A percentile compares a stretch with the other conserved stretches of the same genome.
These are phyloP conservation scores for Gobius niger DNA, from an alignment of 2,113 vertebrate species.

Conservation along the genomic window DNA sequence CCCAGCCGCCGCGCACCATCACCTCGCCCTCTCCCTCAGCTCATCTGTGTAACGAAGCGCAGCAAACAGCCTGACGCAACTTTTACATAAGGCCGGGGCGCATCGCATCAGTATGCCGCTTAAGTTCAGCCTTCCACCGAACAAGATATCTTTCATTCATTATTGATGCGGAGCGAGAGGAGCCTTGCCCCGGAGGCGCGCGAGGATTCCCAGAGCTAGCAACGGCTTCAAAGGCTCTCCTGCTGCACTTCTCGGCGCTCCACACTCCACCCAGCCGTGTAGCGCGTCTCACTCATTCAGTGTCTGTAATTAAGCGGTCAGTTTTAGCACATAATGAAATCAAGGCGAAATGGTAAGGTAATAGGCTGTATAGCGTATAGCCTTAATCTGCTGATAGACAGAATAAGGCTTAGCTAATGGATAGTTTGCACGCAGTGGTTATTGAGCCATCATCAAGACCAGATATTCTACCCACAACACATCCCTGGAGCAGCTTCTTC, in stretches of 20 bases:
- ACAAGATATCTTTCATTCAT: slow-evolving; percentile 82
- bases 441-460: background rate
- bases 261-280: slow-evolving; percentile 53
- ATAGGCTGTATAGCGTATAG: too few relatives aligned
- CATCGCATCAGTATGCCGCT: slow-evolving; percentile 74
- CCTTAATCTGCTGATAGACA: too few relatives aligned
- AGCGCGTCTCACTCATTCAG: slow-evolving; percentile 56
- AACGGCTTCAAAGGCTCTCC: slow-evolving; percentile 72
- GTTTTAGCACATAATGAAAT: slow-evolving; percentile 44
- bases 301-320: slow-evolving; percentile 61
- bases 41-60: slow-evolving; percentile 55
- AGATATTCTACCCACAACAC: too few relatives aligned
- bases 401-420: background rate
- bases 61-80: slow-evolving; percentile 67
- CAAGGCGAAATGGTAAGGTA: slow-evolving; percentile 2
- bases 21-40: slow-evolving; percentile 22
- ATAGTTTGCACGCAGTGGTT: background rate
- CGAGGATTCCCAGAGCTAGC: slow-evolving; percentile 72
- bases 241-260: slow-evolving; percentile 62
- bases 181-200: slow-evolving; percentile 73
- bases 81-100: slow-evolving; percentile 64
- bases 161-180: slow-evolving; percentile 78
- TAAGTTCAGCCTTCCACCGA: slow-evolving; percentile 71
- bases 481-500: too few relatives aligned
- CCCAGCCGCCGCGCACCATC: slow-evolving; percentile 1